phyloP scores from a whole-genome alignment of 2,113 vertebrate genomes.

The Urocitellus parryii region DNA sequence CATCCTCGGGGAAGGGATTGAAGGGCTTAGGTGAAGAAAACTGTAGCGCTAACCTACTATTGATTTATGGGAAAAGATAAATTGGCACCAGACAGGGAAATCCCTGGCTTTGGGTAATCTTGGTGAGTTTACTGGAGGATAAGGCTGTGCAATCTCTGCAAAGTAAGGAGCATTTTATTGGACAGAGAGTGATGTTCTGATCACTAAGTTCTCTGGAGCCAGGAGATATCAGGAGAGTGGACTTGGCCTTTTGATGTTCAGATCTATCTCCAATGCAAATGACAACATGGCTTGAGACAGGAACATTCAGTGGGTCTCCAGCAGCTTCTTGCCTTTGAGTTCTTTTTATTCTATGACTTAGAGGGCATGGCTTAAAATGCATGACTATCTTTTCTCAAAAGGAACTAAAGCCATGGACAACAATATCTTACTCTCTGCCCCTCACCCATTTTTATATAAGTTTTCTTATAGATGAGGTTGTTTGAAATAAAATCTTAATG shows the following conservation, averaged over 20 bases:
- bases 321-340: background rate
- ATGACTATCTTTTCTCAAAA: background rate
- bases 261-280: background rate
- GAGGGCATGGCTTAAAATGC: background rate
- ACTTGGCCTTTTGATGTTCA: constrained; percentile 37
- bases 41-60: background rate
- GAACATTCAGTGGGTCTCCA: background rate
- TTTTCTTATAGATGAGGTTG: background rate
- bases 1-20: constrained; percentile 46
- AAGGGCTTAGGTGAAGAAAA: constrained; percentile 61
- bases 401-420: background rate
- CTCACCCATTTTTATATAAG: background rate
- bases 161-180: constrained; percentile 46
- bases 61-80: constrained; percentile 75
- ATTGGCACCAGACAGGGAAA: constrained; percentile 76
- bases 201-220: constrained; percentile 16
- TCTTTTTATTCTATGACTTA: background rate
- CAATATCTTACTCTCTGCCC: background rate
- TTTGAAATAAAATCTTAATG: constrained; percentile 14
- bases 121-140: constrained; percentile 49
- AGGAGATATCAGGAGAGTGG: constrained; percentile 36
- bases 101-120: constrained; percentile 66
- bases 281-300: background rate
- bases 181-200: constrained; percentile 32
- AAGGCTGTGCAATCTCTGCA: constrained; percentile 13